Conservation (phyloP, 2,888 invertebrate species). For the Cephus runcator region DNA sequence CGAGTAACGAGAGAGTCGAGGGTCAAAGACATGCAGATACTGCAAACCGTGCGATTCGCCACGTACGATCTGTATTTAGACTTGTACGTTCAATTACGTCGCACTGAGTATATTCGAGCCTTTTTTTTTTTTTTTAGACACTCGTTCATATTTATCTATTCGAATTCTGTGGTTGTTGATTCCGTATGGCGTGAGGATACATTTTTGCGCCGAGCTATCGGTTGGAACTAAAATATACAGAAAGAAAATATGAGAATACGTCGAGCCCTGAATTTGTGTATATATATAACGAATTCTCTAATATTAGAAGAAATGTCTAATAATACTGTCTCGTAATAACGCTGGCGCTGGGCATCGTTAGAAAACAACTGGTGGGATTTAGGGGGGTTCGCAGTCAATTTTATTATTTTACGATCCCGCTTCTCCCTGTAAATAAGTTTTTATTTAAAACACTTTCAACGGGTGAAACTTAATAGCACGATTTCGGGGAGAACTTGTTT, state of each 20-base stretch:
- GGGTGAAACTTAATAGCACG: not conserved
- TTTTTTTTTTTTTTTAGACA: not conserved
- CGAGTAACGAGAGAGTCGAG: not conserved
- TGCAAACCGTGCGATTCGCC: too few species aligned
- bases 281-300: not conserved
- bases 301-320: not conserved
- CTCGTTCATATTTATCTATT: not conserved
- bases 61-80: not conserved
- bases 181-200: too few species aligned
- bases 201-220: not conserved
- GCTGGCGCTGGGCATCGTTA: not conserved
- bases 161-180: not conserved
- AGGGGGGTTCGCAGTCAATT: not conserved
- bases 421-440: not conserved
- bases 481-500: not conserved
- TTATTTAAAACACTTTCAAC: not conserved
- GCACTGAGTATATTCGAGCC: not conserved
- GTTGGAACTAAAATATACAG: not conserved
- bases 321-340: not conserved
- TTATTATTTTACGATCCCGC: not conserved
- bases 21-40: not conserved
- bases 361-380: not conserved
- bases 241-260: not conserved
- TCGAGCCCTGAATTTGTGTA: not conserved
- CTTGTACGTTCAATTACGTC: not conserved